A percentile compares a stretch with the other conserved stretches of the same genome.
Conservation (phyloP, 2,113 vertebrate species). For the Psammodynastes pulverulentus region DNA sequence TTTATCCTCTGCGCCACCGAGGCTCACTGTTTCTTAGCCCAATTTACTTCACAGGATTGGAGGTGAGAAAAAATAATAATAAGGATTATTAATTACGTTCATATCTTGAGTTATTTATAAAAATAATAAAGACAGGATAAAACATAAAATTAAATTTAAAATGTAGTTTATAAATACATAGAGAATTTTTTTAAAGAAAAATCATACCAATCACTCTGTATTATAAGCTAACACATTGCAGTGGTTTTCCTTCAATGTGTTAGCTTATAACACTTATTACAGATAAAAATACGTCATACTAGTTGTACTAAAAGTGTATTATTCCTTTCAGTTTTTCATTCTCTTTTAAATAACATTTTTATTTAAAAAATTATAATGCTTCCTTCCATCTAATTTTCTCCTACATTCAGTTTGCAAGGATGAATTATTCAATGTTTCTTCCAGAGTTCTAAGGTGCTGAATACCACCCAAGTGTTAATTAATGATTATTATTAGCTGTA, state of each 20-base stretch:
- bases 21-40: background rate
- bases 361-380: background rate
- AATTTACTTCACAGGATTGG: background rate
- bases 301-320: rapidly evolving
- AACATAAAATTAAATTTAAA: background rate
- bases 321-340: conserved; percentile 13
- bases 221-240: background rate
- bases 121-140: background rate
- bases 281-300: background rate
- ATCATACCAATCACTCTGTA: background rate
- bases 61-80: background rate
- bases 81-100: background rate
- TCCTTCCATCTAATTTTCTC: conserved; percentile 38
- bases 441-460: conserved; percentile 31
- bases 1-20: no score
- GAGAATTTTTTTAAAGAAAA: background rate
- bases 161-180: background rate
- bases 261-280: background rate
- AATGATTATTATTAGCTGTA: conserved; percentile 55
- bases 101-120: background rate
- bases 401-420: conserved; percentile 34
- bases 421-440: conserved; percentile 43
- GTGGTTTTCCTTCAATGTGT: background rate
- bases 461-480: conserved; percentile 52
- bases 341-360: background rate